phyloP scores from a whole-genome alignment of 2,888 invertebrate genomes.

The Plusia festucae region DNA sequence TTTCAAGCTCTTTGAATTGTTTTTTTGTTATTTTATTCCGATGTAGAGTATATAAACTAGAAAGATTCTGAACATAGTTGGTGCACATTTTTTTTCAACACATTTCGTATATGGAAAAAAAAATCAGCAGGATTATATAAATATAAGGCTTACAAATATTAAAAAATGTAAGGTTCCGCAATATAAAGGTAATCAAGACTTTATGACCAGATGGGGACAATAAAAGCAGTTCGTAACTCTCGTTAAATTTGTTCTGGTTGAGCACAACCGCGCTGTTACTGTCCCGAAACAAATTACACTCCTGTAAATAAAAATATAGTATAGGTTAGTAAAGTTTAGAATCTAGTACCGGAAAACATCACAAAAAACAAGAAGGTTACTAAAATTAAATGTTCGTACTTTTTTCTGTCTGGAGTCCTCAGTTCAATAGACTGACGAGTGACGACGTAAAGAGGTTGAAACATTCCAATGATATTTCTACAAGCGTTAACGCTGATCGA shows the following conservation, averaged over 20 bases:
- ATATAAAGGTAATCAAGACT: constrained; percentile 19
- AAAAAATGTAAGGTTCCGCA: neutral
- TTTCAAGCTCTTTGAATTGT: constrained; percentile 15
- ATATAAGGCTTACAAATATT: neutral
- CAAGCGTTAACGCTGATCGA: too few species aligned
- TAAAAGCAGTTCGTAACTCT: constrained; percentile 24
- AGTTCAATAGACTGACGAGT: too few species aligned
- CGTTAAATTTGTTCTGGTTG: constrained; percentile 26
- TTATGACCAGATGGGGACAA: constrained; percentile 31
- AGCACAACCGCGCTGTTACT: neutral
- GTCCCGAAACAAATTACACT: neutral
- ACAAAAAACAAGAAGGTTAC: too few species aligned
- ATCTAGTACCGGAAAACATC: neutral
- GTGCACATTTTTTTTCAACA: neutral
- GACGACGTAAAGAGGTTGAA: too few species aligned
- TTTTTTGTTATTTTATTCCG: constrained; percentile 9
- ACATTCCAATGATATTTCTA: too few species aligned
- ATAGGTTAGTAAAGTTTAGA: too few species aligned
- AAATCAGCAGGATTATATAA: too few species aligned
- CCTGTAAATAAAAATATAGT: neutral
- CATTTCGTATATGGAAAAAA: too few species aligned
- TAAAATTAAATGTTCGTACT: too few species aligned
- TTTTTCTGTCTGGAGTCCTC: too few species aligned
- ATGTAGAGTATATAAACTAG: constrained; percentile 1
- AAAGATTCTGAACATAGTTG: neutral